Percentiles rank a stretch among this genome's conserved stretches.
Evolutionary conservation across 2,888 invertebrate genomes (phyloP).

Genomic region (Pecten maximus): DNA sequence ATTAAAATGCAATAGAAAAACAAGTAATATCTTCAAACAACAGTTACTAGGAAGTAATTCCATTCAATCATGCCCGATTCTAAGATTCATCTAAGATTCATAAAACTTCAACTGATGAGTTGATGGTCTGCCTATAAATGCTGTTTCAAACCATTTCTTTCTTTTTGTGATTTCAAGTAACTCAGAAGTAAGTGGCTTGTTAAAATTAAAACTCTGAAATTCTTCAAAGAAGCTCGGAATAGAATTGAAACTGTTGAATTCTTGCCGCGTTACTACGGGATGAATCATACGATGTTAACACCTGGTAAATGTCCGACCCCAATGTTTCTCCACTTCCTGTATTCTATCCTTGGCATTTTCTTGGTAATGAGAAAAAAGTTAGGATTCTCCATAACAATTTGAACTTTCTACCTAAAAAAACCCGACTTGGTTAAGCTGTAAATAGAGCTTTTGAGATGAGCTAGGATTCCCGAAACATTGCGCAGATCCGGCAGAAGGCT

Average conservation of each 20-base stretch:
- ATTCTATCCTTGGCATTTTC: neutral
- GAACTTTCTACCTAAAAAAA: constrained; percentile 35
- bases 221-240: neutral
- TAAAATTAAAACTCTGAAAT: neutral
- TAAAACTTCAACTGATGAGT: no score
- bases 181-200: neutral
- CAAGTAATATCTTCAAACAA: no score
- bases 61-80: no score
- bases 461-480: neutral
- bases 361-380: constrained; percentile 15
- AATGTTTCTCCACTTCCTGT: neutral
- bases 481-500: constrained; percentile 13
- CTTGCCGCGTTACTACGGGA: neutral
- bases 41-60: no score
- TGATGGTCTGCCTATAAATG: neutral
- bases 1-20: no score
- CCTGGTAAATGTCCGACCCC: constrained; percentile 17
- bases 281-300: neutral
- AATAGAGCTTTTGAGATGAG: neutral
- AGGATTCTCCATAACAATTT: neutral
- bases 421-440: neutral
- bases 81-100: no score
- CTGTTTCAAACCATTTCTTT: neutral
- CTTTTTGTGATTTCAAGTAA: neutral
- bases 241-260: constrained; percentile 3